These are phyloP conservation scores for Lycodopsis pacificus DNA, from an alignment of 2,797 vertebrate genomes.

Conservation along the genomic window DNA sequence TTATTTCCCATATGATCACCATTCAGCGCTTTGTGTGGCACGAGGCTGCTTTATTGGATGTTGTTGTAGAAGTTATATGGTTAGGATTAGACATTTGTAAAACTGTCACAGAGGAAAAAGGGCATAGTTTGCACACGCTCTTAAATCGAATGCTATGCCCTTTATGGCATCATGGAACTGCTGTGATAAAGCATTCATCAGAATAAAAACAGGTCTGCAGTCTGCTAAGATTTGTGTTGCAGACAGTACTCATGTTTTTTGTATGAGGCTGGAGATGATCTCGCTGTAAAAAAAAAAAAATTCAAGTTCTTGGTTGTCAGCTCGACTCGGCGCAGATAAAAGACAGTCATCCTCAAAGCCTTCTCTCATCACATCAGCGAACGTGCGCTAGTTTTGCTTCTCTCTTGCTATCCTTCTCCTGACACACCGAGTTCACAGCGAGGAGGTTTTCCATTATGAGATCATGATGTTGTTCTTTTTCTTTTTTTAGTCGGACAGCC, in stretches of 20 bases:
- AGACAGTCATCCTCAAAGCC: conserved; percentile 76
- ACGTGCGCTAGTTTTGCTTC: conserved; percentile 62
- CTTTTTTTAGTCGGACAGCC: conserved; percentile 25
- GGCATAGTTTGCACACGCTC: conserved; percentile 1
- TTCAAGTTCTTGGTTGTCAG: conserved; percentile 73
- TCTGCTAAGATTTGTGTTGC: conserved; percentile 47
- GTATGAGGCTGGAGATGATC: conserved; percentile 67
- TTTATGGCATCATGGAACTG: conserved; percentile 19
- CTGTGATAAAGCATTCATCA: conserved; percentile 59
- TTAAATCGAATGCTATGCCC: not conserved
- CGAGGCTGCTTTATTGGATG: conserved; percentile 18
- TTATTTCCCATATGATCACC: conserved; percentile 66
- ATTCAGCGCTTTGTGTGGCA: conserved; percentile 31
- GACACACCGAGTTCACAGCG: conserved; percentile 61
- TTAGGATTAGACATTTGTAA: conserved; percentile 42
- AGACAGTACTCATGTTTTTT: conserved; percentile 60
- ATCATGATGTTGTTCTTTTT: conserved; percentile 48
- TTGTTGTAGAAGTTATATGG: not conserved
- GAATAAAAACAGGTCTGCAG: conserved; percentile 56
- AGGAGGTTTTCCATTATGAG: conserved; percentile 70
- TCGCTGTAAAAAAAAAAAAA: conserved; percentile 41
- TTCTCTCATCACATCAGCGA: conserved; percentile 71
- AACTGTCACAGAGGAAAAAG: conserved; percentile 29
- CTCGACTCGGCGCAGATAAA: conserved; percentile 71
- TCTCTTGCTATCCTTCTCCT: conserved; percentile 40